These are phyloP conservation scores for Andrena camellia DNA, from an alignment of 2,888 invertebrate genomes.

Conservation along the genomic window DNA sequence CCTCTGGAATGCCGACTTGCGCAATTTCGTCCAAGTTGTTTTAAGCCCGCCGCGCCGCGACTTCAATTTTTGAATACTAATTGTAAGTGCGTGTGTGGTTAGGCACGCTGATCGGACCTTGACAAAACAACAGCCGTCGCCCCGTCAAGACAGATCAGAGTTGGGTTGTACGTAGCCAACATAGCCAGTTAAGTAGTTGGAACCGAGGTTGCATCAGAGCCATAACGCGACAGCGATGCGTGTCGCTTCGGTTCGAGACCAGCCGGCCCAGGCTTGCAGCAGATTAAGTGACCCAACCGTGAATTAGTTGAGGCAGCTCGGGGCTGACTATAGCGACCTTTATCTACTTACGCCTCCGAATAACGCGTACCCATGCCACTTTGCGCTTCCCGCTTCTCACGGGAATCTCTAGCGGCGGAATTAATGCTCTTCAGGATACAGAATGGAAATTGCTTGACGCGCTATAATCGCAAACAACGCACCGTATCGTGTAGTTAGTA, in stretches of 20 bases:
- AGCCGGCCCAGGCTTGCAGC: neutral
- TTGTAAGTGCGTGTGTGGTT: slow-evolving; percentile 51
- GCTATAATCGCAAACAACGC: neutral
- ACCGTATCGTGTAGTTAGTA: neutral
- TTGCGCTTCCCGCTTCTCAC: neutral
- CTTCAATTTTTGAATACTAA: slow-evolving; percentile 79
- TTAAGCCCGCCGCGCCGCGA: neutral
- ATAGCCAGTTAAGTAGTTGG: no score
- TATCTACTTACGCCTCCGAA: slow-evolving; percentile 46
- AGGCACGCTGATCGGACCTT: slow-evolving; percentile 58
- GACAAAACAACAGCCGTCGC: slow-evolving; percentile 35
- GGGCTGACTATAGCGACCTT: slow-evolving; percentile 22
- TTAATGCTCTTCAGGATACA: neutral
- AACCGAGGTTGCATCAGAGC: no score
- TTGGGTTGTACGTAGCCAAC: neutral
- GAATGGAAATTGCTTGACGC: neutral
- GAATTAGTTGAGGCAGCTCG: slow-evolving; percentile 53
- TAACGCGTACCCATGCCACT: neutral
- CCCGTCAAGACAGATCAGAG: neutral
- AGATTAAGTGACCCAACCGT: slow-evolving; percentile 49
- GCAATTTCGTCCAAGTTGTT: slow-evolving; percentile 51
- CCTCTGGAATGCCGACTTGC: slow-evolving; percentile 66
- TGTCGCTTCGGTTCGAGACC: slow-evolving; percentile 8
- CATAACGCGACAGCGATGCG: neutral
- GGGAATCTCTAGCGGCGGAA: neutral